Conservation (phyloP, 2,888 invertebrate species). For the Ceratothoa steindachneri region DNA sequence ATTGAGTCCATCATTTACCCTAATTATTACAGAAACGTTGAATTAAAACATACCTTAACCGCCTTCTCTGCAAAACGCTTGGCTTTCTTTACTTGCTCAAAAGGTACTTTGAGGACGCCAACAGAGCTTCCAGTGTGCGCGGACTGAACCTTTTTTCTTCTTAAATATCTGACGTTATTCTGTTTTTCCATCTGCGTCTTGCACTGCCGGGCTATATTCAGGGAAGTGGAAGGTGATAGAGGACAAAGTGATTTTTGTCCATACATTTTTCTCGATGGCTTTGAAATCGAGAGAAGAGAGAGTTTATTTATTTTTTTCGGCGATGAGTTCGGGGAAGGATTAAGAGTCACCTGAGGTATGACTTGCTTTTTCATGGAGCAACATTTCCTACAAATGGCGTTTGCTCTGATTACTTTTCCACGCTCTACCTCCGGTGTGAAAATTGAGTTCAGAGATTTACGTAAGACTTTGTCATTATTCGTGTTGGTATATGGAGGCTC, state of each 20-base stretch:
- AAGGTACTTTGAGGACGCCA: conserved; percentile 22
- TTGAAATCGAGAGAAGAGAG: background rate
- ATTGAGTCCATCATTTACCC: too few relatives aligned
- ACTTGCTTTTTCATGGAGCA: conserved; percentile 13
- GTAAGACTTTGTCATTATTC: background rate
- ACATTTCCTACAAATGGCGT: conserved; percentile 29
- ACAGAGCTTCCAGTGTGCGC: conserved; percentile 11
- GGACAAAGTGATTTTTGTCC: background rate
- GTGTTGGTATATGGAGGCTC: background rate
- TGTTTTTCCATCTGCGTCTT: background rate
- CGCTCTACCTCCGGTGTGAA: background rate
- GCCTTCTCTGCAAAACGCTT: conserved; percentile 41
- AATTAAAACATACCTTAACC: conserved; percentile 36
- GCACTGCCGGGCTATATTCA: background rate
- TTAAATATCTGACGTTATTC: background rate
- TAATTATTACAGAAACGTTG: too few relatives aligned
- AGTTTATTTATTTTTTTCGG: background rate
- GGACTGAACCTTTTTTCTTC: background rate
- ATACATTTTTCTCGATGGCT: background rate
- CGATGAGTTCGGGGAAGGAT: background rate
- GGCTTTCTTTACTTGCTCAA: conserved; percentile 41
- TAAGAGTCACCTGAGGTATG: background rate
- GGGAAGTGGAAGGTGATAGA: background rate
- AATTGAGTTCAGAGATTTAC: background rate
- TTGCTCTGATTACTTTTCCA: background rate